Evolutionary conservation across 2,113 vertebrate genomes (phyloP), one percentile per base, ranked within the genome.

Genomic region (Trogon surrucura): DNA sequence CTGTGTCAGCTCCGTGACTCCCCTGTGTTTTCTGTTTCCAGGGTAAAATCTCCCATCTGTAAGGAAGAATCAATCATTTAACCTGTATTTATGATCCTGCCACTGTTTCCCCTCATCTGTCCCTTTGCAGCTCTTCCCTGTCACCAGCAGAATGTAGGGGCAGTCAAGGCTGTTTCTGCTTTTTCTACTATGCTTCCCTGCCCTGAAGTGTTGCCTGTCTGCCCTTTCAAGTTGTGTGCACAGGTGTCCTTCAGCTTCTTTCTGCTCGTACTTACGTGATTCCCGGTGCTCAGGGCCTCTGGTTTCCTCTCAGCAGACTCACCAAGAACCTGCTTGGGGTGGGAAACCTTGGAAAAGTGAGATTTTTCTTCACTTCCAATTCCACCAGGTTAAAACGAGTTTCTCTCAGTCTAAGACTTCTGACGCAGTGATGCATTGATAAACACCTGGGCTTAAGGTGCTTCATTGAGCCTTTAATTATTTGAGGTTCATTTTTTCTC

Each of bases 201-300:
- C 36, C 41, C 47, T 48, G 16, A 54, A 26, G 11, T 1, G 0
- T 51, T 2, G 3, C 23, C 17, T 2, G 0, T 23, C 38, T 71
- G 36, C 18, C 13, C 14, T 80, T 84, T 30, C 10, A n/a, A 48
- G 38, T 10, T 22, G 0, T 29, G 23, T 58, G n/a, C 29, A 11
- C 25, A 58, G 36, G 14, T 4, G 2, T 56, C 57, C 56, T 38
- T 50, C 29, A 14, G 16, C 30, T 32, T 36, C n/a, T 53, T 86
- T 38, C 51, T 69, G 44, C 34, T 47, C 20, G 8, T 26, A 11
- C 10, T 11, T 85, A 25, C 22, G 36, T 50, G 57, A 44, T 60
- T 51, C 11, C 18, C 13, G 10, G 0, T 44, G 10, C 16, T 62
- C 29, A 27, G 54, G 50, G 13, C 15, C 12, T 74, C 56, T 26